These are phyloP conservation scores for Drosophila kanekoi DNA, from an alignment of 2,888 invertebrate genomes.

Conservation along the genomic window DNA sequence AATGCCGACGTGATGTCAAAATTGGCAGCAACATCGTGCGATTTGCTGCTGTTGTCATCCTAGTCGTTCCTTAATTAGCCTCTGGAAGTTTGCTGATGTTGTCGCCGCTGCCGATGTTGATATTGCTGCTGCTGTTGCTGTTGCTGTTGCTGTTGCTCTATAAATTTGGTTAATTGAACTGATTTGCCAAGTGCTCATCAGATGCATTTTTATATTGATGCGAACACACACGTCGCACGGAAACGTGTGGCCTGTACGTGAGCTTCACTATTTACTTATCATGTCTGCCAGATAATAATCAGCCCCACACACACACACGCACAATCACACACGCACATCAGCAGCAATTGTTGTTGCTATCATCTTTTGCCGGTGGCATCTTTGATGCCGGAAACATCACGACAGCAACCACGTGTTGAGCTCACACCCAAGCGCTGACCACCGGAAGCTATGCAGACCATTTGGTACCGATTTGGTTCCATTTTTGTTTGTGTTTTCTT, in stretches of 20 bases:
- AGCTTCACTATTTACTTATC: slow-evolving; percentile 61
- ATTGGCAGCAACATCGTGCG: slow-evolving; percentile 35
- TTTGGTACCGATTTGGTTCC: slow-evolving; percentile 10
- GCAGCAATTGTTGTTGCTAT: background rate
- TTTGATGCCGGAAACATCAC: slow-evolving; percentile 45
- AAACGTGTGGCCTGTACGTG: slow-evolving; percentile 68
- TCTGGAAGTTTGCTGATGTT: slow-evolving; percentile 10
- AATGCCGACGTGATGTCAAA: slow-evolving; percentile 64
- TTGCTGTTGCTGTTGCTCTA: slow-evolving; percentile 40
- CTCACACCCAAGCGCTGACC: slow-evolving; percentile 20
- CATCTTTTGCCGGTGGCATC: slow-evolving; percentile 35
- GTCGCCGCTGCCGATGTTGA: slow-evolving; percentile 21
- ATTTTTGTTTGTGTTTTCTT: background rate
- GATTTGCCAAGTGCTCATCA: slow-evolving; percentile 66
- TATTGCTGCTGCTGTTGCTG: slow-evolving; percentile 33
- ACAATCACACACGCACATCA: slow-evolving; percentile 2
- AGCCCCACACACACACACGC: slow-evolving; percentile 9
- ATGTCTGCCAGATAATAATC: slow-evolving; percentile 48
- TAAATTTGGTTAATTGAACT: slow-evolving; percentile 78
- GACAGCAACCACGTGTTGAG: slow-evolving; percentile 63
- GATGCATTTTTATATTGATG: slow-evolving; percentile 70
- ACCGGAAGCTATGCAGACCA: slow-evolving; percentile 34
- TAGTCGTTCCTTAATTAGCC: slow-evolving; percentile 49
- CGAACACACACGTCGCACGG: slow-evolving; percentile 59
- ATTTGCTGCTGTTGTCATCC: slow-evolving; percentile 30